A percentile compares a stretch with the other conserved stretches of the same genome.
These are phyloP conservation scores for Hyperoplus immaculatus DNA, from an alignment of 2,797 vertebrate species.

Conservation along the genomic window DNA sequence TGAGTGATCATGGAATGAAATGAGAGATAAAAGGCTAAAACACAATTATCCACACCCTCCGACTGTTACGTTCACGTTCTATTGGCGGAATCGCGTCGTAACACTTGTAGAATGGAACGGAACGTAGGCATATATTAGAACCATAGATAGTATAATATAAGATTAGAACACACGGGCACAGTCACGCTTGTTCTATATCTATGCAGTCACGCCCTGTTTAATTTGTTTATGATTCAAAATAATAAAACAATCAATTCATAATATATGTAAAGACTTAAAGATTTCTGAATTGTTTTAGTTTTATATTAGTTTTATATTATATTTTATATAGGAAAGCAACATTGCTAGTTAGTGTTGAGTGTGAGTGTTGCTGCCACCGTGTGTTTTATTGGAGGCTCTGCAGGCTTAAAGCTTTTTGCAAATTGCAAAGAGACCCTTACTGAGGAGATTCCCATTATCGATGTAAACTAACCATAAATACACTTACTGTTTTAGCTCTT, in stretches of 20 bases:
- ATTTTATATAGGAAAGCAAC: too few species aligned
- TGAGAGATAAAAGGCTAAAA: background rate
- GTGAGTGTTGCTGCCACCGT: slow-evolving; percentile 36
- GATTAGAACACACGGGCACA: too few species aligned
- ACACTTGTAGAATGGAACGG: too few species aligned
- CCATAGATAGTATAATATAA: too few species aligned
- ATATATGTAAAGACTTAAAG: background rate
- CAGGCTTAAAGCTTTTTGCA: background rate
- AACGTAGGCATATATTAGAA: background rate
- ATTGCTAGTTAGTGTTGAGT: background rate
- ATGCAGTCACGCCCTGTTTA: too few species aligned
- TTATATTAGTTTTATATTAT: too few species aligned
- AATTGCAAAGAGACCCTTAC: background rate
- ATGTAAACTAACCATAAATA: background rate
- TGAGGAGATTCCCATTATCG: background rate
- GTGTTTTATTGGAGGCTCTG: slow-evolving; percentile 16
- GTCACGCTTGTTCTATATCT: background rate
- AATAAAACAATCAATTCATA: too few species aligned
- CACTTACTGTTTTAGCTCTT: background rate
- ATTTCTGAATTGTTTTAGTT: too few species aligned
- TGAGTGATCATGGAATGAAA: background rate
- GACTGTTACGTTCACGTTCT: background rate
- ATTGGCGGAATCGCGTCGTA: background rate
- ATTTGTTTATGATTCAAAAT: too few species aligned
- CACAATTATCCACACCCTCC: too few species aligned